Evolutionary conservation across 2,888 invertebrate genomes (phyloP).

Genomic region (Cepaea hortensis): DNA sequence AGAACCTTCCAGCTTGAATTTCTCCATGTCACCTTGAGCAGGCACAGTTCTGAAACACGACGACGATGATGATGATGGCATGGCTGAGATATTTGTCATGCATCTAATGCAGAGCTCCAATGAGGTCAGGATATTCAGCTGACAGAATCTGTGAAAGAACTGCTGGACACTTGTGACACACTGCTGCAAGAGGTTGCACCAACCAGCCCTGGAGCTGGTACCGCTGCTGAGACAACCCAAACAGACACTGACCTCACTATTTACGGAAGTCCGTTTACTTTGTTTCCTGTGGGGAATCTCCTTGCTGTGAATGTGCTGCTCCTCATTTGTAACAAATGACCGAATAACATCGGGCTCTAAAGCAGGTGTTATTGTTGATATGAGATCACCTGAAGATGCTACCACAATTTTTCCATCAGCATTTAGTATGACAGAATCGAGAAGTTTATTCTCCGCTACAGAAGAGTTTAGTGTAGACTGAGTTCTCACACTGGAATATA

Average conservation of each 20-base stretch:
- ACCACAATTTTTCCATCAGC: neutral
- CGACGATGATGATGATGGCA: neutral
- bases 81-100: constrained; percentile 31
- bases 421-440: neutral
- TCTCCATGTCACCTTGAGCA: neutral
- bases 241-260: too few species aligned
- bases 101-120: constrained; percentile 52
- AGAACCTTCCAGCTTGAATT: constrained; percentile 46
- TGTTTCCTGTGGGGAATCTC: neutral
- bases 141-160: constrained; percentile 72
- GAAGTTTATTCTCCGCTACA: neutral
- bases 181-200: constrained; percentile 68
- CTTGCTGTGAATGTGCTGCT: neutral
- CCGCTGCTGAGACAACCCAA: neutral
- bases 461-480: neutral
- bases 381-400: neutral
- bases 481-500: neutral
- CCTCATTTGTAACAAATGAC: too few species aligned
- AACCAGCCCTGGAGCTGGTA: constrained; percentile 11
- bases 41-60: neutral
- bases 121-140: constrained; percentile 58
- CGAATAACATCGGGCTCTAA: too few species aligned
- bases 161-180: constrained; percentile 74
- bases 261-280: too few species aligned
- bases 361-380: too few species aligned